Percentiles rank a stretch among this genome's conserved stretches.
Evolutionary conservation across 2,113 vertebrate species (phyloP).

Genomic region (Crotalus helleri): DNA sequence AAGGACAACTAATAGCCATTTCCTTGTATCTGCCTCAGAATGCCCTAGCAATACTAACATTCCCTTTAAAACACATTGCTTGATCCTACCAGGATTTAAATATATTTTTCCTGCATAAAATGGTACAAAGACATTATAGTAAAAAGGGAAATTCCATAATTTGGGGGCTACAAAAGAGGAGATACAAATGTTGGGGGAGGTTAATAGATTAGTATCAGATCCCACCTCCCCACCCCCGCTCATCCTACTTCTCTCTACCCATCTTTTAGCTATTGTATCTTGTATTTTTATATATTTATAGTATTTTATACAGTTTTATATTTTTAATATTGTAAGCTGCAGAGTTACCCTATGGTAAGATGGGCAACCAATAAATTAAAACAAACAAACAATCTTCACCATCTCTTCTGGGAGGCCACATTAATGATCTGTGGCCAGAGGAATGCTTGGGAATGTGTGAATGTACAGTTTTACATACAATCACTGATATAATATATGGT

Average conservation of each 20-base stretch:
- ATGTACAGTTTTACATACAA: not conserved
- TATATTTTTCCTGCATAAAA: not conserved
- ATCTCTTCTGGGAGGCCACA: not conserved
- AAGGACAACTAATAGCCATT: not conserved
- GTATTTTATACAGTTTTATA: too few relatives aligned
- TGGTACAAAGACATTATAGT: not conserved
- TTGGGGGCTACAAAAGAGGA: too few relatives aligned
- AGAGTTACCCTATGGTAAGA: too few relatives aligned
- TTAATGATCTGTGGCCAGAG: not conserved
- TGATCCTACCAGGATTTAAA: not conserved
- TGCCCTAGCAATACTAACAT: not conserved
- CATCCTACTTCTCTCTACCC: too few relatives aligned
- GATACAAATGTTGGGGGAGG: too few relatives aligned
- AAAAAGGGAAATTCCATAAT: not conserved
- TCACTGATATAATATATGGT: not conserved
- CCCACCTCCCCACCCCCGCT: accelerated
- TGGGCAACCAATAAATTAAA: too few relatives aligned
- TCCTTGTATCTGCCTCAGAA: not conserved
- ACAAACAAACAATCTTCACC: not conserved
- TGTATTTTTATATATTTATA: too few relatives aligned
- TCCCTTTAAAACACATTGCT: not conserved
- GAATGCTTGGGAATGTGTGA: not conserved
- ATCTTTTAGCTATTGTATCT: too few relatives aligned
- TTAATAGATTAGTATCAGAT: too few relatives aligned
- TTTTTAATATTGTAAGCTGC: too few relatives aligned